Evolutionary conservation across 2,888 invertebrate species (phyloP).

Genomic region (Tachina fera): DNA sequence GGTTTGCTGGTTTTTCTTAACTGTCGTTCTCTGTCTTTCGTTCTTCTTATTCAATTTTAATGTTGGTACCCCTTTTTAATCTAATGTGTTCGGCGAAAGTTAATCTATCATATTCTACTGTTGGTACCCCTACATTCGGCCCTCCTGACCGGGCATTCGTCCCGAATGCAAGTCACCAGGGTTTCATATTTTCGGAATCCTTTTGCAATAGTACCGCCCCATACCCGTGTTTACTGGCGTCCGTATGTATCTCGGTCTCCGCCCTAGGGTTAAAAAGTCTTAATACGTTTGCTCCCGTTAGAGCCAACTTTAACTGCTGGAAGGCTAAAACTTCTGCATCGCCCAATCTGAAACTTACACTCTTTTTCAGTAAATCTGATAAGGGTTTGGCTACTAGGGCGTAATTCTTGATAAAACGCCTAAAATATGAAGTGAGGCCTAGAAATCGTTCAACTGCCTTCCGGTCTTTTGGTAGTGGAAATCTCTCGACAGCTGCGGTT

Average conservation of each 20-base stretch:
- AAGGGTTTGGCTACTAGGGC: not conserved
- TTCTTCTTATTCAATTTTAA: no score
- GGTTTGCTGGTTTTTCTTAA: no score
- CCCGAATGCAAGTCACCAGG: no score
- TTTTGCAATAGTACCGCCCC: not conserved
- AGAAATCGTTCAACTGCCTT: not conserved
- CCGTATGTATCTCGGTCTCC: no score
- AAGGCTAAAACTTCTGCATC: not conserved
- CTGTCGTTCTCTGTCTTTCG: no score
- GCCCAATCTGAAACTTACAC: not conserved
- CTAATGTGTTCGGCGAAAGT: no score
- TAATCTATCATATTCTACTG: no score
- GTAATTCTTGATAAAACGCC: not conserved
- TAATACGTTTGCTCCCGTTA: no score
- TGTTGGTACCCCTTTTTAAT: no score
- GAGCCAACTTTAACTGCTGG: not conserved
- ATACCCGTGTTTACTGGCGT: not conserved
- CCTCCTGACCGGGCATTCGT: no score
- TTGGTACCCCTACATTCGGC: no score
- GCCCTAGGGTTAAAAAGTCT: no score
- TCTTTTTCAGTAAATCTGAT: not conserved
- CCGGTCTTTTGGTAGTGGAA: not conserved
- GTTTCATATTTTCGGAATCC: not conserved
- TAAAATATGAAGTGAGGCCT: not conserved
- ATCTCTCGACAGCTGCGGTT: not conserved